Evolutionary conservation across 2,113 vertebrate species (phyloP), one percentile per base, ranked within the genome.

Genomic region (Saguinus imperator): DNA sequence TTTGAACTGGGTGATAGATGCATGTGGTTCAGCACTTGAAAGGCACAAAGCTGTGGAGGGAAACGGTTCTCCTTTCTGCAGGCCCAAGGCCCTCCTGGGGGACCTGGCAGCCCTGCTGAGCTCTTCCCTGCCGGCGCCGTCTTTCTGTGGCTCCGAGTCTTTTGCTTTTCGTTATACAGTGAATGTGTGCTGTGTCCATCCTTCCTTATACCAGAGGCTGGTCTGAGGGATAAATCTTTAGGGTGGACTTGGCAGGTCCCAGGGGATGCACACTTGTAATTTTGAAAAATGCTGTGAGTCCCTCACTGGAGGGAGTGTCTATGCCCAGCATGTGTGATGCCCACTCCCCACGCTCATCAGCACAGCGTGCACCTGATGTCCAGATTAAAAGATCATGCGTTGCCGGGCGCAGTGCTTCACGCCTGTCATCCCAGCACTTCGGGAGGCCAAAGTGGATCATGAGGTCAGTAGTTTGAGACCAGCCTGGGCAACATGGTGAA

Each of bases 281-380:
- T 20, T 7, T 20, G 4, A 35, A 55, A 23, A n/a, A 29, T 64
- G 35, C 50, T 9, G 45, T n/a, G 16, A 8, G 17, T 9, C 81
- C 16, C 57, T 16, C 12, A 1, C 4, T 25, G 57, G 13, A 1
- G 3, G 5, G 3, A 8, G 75, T 37, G 35, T 23, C 55, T 7
- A 8, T 1, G 1, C 40, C 3, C 0, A 25, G 3, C 0, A 0
- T 1, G 16, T 9, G 50, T 11, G 0, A 25, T 3, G 3, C 17
- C 58, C 72, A 10, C 23, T 48, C 55, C n/a, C 58, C 37, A 4
- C 40, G 6, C 23, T 61, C 11, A 1, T 17, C 79, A 5, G 16
- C 35, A 14, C 11, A 16, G 35, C 2, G 35, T 37, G 21, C 35
- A 40, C 20, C 37, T 25, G 37, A 9, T 7, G 21, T 40, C 70